Evolutionary conservation across 2,797 vertebrate species (phyloP).

Genomic region (Halcyon leucocephala): DNA sequence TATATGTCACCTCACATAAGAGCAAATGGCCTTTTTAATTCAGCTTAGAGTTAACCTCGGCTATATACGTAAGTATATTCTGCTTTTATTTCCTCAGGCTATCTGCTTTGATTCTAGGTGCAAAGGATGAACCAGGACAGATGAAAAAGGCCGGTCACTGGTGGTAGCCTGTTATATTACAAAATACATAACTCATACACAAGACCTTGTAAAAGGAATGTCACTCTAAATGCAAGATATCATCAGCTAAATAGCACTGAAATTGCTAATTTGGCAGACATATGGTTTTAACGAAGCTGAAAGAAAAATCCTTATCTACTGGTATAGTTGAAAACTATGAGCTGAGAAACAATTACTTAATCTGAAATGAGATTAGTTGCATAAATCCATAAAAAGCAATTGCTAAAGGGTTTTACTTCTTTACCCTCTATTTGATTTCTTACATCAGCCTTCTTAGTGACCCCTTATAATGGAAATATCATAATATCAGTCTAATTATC

Average conservation of each 20-base stretch:
- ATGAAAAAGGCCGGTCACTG: background rate
- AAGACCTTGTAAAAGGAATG: background rate
- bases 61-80: background rate
- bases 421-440: conserved; percentile 28
- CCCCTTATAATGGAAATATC: background rate
- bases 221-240: conserved; percentile 28
- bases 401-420: conserved; percentile 18
- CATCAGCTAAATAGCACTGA: conserved; percentile 13
- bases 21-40: background rate
- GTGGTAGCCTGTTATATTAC: background rate
- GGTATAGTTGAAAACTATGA: conserved; percentile 55
- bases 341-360: conserved; percentile 63
- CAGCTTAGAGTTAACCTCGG: background rate
- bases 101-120: background rate
- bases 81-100: background rate
- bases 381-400: conserved; percentile 20
- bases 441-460: conserved; percentile 7
- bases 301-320: conserved; percentile 44
- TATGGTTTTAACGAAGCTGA: conserved; percentile 48
- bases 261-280: conserved; percentile 50
- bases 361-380: conserved; percentile 50
- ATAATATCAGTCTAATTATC: background rate
- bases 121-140: background rate
- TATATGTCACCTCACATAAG: background rate
- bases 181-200: background rate